A percentile compares a stretch with the other conserved stretches of the same genome.
phyloP scores from a whole-genome alignment of 1,140 invertebrate species.

The Danaus plexippus region DNA sequence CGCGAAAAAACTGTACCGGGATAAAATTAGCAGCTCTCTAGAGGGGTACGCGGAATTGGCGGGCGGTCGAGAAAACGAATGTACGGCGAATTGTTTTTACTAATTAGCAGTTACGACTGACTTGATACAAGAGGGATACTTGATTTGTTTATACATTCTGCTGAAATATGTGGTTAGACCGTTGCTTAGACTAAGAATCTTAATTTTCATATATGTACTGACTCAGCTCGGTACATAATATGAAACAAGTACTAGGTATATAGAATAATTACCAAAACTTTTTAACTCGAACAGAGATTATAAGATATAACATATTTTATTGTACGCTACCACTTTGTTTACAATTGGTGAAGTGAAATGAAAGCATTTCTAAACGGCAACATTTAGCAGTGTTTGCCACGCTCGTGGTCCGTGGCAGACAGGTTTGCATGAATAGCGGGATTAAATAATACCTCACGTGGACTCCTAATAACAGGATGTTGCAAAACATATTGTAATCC shows the following conservation, averaged over 20 bases:
- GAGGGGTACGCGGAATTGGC: conserved; percentile 65
- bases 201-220: too few relatives aligned
- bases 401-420: conserved; percentile 15
- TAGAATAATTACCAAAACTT: too few relatives aligned
- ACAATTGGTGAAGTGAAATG: conserved; percentile 11
- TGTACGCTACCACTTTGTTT: not conserved
- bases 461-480: conserved; percentile 20
- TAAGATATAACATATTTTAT: too few relatives aligned
- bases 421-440: conserved; percentile 24
- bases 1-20: conserved; percentile 65
- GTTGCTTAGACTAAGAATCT: too few relatives aligned
- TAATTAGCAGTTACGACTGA: conserved; percentile 57
- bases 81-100: conserved; percentile 67
- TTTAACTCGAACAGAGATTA: too few relatives aligned
- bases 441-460: conserved; percentile 20
- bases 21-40: conserved; percentile 69
- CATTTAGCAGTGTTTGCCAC: conserved; percentile 18
- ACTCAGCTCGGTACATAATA: too few relatives aligned
- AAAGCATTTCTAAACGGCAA: conserved; percentile 15
- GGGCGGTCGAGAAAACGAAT: conserved; percentile 65
- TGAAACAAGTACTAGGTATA: too few relatives aligned
- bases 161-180: too few relatives aligned
- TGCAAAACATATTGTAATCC: conserved; percentile 14
- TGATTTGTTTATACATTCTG: too few relatives aligned
- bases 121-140: too few relatives aligned